phyloP scores from a whole-genome alignment of 2,113 vertebrate genomes.

The Lophochroa leadbeateri region DNA sequence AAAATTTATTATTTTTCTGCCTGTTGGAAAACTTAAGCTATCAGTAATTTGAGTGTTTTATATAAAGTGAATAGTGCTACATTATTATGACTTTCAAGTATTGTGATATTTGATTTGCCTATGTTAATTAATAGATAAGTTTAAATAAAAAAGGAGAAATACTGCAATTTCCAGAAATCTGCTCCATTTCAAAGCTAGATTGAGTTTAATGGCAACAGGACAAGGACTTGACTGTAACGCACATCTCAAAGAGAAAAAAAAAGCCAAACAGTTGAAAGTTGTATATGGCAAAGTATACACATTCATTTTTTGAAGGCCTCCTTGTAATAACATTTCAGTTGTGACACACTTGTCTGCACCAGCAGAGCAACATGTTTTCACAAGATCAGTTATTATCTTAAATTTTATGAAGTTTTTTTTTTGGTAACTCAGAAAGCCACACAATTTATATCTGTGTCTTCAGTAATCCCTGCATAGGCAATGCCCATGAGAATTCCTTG shows the following conservation, averaged over 20 bases:
- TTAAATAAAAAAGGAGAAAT: background rate
- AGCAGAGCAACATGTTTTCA: background rate
- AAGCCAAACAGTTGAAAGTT: background rate
- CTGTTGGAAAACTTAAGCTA: background rate
- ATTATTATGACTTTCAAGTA: background rate
- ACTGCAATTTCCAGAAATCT: background rate
- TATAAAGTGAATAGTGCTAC: background rate
- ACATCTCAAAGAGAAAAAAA: background rate
- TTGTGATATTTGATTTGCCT: background rate
- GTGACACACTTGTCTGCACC: background rate
- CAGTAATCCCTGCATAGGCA: background rate
- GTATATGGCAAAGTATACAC: background rate
- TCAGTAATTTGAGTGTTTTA: background rate
- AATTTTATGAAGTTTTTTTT: background rate
- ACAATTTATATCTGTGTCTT: background rate
- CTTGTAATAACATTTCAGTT: background rate
- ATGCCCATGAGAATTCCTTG: accelerated
- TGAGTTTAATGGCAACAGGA: background rate
- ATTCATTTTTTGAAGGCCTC: background rate
- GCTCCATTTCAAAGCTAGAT: background rate
- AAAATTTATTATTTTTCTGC: background rate
- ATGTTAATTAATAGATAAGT: background rate
- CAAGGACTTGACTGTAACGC: background rate
- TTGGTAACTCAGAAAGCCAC: background rate
- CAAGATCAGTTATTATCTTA: background rate